A percentile compares a stretch with the other conserved stretches of the same genome.
Evolutionary conservation across 2,113 vertebrate genomes (phyloP).

Genomic region (Taxidea taxus): DNA sequence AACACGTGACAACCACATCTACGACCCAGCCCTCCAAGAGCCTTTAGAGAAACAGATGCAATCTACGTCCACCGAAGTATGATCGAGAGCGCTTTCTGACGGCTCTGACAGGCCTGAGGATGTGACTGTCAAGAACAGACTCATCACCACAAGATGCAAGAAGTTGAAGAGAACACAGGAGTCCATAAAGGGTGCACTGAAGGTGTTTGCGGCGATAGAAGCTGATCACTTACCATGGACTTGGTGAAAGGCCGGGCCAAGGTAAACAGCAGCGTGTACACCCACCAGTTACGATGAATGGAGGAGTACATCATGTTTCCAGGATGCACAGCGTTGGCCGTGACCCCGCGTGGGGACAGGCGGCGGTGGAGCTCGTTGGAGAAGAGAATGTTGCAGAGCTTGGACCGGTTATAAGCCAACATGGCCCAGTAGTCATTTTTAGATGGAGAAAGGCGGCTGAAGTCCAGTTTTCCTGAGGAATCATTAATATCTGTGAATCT

Average conservation of each 20-base stretch:
- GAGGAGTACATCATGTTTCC: conserved; percentile 97
- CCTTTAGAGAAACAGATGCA: background rate
- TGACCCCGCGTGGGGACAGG: conserved; percentile 91
- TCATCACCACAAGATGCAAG: background rate
- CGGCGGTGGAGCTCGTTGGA: conserved; percentile 94
- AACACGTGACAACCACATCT: background rate
- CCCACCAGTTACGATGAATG: conserved; percentile 94
- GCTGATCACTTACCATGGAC: conserved; percentile 92
- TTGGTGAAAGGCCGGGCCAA: conserved; percentile 97
- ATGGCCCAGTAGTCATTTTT: conserved; percentile 96
- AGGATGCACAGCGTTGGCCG: conserved; percentile 92
- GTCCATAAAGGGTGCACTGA: background rate
- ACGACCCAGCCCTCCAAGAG: background rate
- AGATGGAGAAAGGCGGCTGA: conserved; percentile 89
- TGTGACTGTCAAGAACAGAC: background rate
- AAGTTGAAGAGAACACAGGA: background rate
- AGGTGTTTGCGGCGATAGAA: background rate
- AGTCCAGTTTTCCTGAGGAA: conserved; percentile 89
- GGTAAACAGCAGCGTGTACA: conserved; percentile 94
- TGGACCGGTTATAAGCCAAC: conserved; percentile 97
- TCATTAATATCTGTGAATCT: conserved; percentile 95
- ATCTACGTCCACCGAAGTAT: background rate
- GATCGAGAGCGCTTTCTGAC: background rate
- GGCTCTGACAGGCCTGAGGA: background rate
- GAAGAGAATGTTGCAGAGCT: conserved; percentile 96